A percentile compares a stretch with the other conserved stretches of the same genome.
Conservation (phyloP, 2,888 invertebrate species). For the Antitype chi region DNA sequence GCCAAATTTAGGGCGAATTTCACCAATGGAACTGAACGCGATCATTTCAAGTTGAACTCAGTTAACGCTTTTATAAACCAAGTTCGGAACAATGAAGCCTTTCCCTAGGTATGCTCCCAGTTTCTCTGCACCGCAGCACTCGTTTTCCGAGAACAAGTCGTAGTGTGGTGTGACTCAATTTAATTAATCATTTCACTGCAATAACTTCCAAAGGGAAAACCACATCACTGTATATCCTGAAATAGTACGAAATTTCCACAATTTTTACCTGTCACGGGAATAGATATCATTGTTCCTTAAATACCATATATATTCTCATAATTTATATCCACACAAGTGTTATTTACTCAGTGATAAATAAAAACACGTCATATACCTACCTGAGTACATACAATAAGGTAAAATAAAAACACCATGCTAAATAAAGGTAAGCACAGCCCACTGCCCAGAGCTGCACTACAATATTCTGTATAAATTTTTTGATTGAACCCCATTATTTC, state of each 20-base stretch:
- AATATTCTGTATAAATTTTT: background rate
- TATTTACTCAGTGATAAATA: background rate
- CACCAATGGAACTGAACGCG: background rate
- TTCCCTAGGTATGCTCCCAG: no score
- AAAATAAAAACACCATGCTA: background rate
- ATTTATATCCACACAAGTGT: background rate
- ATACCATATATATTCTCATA: background rate
- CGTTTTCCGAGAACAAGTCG: background rate
- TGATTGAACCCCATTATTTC: background rate
- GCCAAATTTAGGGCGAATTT: background rate
- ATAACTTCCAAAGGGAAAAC: background rate
- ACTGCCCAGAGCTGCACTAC: background rate
- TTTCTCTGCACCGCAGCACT: background rate
- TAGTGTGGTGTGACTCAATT: constrained; percentile 3
- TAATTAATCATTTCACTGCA: background rate
- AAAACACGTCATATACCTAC: background rate
- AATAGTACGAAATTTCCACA: background rate
- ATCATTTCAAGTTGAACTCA: background rate
- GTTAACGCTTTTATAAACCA: background rate
- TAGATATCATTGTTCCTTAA: background rate
- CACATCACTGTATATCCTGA: background rate
- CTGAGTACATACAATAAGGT: background rate
- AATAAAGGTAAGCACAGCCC: no score
- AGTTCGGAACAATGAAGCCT: background rate
- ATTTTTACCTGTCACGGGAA: background rate